phyloP scores from a whole-genome alignment of 2,113 vertebrate species.

The Pedionomus torquatus region DNA sequence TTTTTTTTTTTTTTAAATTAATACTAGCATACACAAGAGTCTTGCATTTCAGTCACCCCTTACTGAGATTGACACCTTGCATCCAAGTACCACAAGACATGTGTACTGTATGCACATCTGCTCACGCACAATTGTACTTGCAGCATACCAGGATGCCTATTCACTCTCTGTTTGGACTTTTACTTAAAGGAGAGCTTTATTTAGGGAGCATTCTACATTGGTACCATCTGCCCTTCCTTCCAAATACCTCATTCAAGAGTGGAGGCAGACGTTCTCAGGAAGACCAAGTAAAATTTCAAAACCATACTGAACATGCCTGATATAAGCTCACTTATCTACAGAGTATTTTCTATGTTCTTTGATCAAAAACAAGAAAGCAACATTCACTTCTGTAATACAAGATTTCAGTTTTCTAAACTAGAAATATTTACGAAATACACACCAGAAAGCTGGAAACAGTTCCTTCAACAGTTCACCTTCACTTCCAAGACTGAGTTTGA shows the following conservation, averaged over 20 bases:
- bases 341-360: not conserved
- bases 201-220: not conserved
- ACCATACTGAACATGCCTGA: not conserved
- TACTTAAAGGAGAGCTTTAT: not conserved
- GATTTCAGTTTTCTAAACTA: not conserved
- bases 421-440: not conserved
- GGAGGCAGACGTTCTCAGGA: not conserved
- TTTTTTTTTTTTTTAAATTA: not conserved
- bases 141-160: fast-evolving
- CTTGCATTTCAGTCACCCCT: not conserved
- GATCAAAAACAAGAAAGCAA: not conserved
- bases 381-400: not conserved
- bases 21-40: not conserved
- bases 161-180: not conserved
- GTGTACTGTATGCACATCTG: not conserved
- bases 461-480: not conserved
- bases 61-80: not conserved
- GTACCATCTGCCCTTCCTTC: not conserved
- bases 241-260: not conserved
- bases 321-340: not conserved
- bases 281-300: not conserved
- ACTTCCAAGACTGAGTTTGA: not conserved
- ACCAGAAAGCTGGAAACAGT: not conserved
- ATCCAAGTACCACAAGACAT: not conserved
- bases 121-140: fast-evolving